Percentiles rank a stretch among this genome's conserved stretches.
Conservation (phyloP, 2,888 invertebrate species). For the Drosophila anomelani region DNA sequence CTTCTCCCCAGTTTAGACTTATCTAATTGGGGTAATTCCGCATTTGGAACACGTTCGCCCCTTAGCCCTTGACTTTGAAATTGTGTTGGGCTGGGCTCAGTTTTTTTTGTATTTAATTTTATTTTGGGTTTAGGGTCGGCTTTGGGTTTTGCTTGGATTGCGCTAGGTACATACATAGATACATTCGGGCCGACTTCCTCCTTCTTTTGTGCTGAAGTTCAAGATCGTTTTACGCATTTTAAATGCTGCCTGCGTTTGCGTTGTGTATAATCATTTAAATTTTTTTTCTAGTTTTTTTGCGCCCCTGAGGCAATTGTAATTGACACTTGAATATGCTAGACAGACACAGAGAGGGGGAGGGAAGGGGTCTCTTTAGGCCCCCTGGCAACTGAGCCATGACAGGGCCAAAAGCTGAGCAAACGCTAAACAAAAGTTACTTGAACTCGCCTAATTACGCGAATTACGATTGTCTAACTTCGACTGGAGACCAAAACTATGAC, state of each 20-base stretch:
- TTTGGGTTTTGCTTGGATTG: constrained; percentile 4
- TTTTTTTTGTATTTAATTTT: neutral
- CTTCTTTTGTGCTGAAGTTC: constrained; percentile 69
- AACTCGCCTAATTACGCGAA: constrained; percentile 66
- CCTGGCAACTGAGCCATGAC: constrained; percentile 74
- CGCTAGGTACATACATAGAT: constrained; percentile 17
- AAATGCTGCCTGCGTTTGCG: constrained; percentile 52
- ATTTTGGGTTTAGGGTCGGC: constrained; percentile 23
- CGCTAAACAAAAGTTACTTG: constrained; percentile 61
- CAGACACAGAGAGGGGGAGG: constrained; percentile 6
- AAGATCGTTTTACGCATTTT: constrained; percentile 76
- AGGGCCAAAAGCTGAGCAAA: constrained; percentile 47
- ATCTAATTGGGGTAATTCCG: constrained; percentile 40
- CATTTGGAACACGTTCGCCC: constrained; percentile 65
- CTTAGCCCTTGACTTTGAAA: constrained; percentile 62
- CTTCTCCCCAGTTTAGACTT: neutral
- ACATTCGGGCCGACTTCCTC: constrained; percentile 32
- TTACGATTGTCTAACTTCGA: constrained; percentile 47
- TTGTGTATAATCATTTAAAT: constrained; percentile 54
- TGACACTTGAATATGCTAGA: constrained; percentile 63
- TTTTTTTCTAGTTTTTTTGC: constrained; percentile 28
- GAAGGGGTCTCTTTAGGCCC: constrained; percentile 27
- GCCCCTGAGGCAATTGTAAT: constrained; percentile 60
- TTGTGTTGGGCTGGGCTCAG: constrained; percentile 34
- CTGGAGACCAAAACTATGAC: constrained; percentile 43